phyloP scores from a whole-genome alignment of 2,888 invertebrate species.

The Isoperla grammatica region DNA sequence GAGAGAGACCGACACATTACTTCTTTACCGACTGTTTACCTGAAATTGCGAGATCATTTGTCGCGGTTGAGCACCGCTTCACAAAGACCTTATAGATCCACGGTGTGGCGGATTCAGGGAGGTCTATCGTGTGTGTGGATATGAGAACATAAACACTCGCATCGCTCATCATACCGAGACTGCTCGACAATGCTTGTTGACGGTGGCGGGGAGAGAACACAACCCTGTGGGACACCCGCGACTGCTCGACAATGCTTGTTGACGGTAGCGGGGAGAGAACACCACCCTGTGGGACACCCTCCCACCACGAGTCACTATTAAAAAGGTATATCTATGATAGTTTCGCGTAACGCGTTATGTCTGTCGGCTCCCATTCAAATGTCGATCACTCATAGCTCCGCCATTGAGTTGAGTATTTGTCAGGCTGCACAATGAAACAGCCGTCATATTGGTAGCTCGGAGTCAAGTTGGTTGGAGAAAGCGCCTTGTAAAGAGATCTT shows the following conservation, averaged over 20 bases:
- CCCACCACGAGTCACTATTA: constrained; percentile 6
- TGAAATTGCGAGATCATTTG: neutral
- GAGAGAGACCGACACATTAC: neutral
- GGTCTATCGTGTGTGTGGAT: neutral
- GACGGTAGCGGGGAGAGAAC: neutral
- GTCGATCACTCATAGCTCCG: constrained; percentile 23
- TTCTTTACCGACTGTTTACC: neutral
- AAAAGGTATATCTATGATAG: neutral
- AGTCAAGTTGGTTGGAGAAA: too few species aligned
- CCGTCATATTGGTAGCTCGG: neutral
- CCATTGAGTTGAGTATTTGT: constrained; percentile 4
- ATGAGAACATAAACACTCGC: constrained; percentile 1
- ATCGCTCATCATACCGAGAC: constrained; percentile 11
- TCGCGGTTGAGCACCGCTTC: neutral
- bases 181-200: constrained; percentile 9
- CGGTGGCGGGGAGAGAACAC: neutral
- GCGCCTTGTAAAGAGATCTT: too few species aligned
- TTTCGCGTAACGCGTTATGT: constrained; percentile 8
- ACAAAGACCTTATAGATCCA: too few species aligned
- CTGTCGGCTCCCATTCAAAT: constrained; percentile 18
- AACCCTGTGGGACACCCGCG: neutral
- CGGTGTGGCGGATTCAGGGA: neutral
- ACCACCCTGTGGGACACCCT: constrained; percentile 1
- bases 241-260: constrained; percentile 8
- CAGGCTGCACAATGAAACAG: neutral